Conservation (phyloP, 2,113 vertebrate species). For the Malurus melanocephalus region DNA sequence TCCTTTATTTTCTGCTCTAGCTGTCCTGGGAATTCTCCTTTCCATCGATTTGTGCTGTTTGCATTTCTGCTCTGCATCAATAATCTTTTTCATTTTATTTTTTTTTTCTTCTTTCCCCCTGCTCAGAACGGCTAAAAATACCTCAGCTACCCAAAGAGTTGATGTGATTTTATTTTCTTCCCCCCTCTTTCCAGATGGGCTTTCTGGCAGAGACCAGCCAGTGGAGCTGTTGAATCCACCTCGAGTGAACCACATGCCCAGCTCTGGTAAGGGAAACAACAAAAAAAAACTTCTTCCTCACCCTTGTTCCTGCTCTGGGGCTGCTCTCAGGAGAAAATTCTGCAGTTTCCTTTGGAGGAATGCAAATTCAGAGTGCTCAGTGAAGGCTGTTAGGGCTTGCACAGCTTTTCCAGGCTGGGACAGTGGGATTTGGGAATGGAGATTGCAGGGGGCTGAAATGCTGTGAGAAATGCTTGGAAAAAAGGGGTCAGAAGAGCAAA, state of each 20-base stretch:
- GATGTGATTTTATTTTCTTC: constrained; percentile 2
- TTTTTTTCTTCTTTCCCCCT: not conserved
- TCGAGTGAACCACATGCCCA: constrained; percentile 78
- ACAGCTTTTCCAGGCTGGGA: constrained; percentile 30
- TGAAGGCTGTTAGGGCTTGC: constrained; percentile 27
- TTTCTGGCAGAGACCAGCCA: constrained; percentile 82
- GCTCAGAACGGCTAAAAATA: constrained; percentile 29
- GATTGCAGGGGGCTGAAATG: not conserved
- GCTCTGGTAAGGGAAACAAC: constrained; percentile 70
- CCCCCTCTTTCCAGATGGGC: constrained; percentile 71
- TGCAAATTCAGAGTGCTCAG: constrained; percentile 26
- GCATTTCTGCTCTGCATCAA: not conserved
- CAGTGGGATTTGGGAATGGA: not conserved
- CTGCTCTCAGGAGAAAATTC: not conserved
- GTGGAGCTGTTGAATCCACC: constrained; percentile 79
- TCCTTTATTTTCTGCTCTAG: not conserved
- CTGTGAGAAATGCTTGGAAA: not conserved
- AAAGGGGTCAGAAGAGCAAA: not conserved
- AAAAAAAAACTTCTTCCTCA: not conserved
- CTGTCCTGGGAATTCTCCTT: not conserved
- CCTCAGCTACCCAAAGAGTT: not conserved
- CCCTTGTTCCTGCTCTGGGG: not conserved
- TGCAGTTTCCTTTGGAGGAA: not conserved
- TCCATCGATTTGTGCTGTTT: not conserved
- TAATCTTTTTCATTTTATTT: not conserved